Base-by-base conservation (phyloP, 2,888 invertebrate genomes). In the Scaptomyza flava region DNA sequence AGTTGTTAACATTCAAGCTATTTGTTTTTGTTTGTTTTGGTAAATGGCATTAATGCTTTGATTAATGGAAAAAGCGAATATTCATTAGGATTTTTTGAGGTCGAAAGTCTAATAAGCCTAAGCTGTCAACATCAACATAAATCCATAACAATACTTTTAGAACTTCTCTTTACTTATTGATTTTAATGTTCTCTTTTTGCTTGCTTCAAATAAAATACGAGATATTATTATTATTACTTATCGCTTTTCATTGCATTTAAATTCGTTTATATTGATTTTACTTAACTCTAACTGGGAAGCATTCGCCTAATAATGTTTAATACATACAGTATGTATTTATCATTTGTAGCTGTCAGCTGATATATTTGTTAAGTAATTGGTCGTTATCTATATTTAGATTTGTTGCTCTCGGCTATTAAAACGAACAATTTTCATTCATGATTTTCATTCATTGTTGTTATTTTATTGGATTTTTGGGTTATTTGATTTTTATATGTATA, bases 1-100 rank as follows among this genome's bases (percentile, higher is more conserved):
- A 41, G 17, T 41, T 41, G 41, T 41, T 41, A 41, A 41, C n/a
- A 64, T 50, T 54, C 23, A 36, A 30, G 42, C 51, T 73, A 60
- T 45, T 50, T 38, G 57, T 52, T 6, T 17, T 43, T 11, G 1
- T 43, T 43, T 43, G 7, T 12, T 43, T 43, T 36, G 3, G 27
- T 27, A 41, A 43, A 52, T 47, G 52, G 12, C 20, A n/a, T 43
- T 46, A 31, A 56, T 56, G 54, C 45, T 27, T 12, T 27, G 50
- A 34, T 54, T 34, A 50, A 46, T 36, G 17, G 5, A 51, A 51
- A 17, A 50, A 41, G 17, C 4, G 9, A 41, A 41, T 41, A 17
- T 41, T 41, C 2, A 41, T 33, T 33, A 11, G 27, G 9, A 11
- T 11, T 11, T 14, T 7, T 53, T 6, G 14, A 14, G 46, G 30